These are phyloP conservation scores for Sarcophaga caerulescens DNA, from an alignment of 2,888 invertebrate species.

Conservation along the genomic window DNA sequence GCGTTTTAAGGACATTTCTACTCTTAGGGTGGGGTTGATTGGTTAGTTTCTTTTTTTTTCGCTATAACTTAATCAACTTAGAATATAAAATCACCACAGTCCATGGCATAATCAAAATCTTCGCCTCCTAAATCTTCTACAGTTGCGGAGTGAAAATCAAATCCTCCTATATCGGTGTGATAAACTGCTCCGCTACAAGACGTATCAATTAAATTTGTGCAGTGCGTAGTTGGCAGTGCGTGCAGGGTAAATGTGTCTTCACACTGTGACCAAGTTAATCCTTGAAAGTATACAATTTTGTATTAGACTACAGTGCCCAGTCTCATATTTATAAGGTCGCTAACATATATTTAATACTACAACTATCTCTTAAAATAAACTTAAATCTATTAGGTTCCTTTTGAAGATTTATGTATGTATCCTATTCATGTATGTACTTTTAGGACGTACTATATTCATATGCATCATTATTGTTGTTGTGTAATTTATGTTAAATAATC, in stretches of 20 bases:
- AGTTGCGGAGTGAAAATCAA: constrained; percentile 82
- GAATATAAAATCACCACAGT: constrained; percentile 88
- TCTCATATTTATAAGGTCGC: too few relatives aligned
- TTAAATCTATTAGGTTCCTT: too few relatives aligned
- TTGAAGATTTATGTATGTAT: too few relatives aligned
- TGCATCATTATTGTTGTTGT: too few relatives aligned
- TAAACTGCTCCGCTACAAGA: constrained; percentile 83
- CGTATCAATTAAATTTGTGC: constrained; percentile 84
- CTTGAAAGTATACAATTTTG: constrained; percentile 75
- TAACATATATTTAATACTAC: too few relatives aligned
- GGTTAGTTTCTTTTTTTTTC: not conserved
- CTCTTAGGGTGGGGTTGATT: constrained; percentile 64
- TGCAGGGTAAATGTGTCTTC: constrained; percentile 86
- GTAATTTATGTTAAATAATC: too few relatives aligned
- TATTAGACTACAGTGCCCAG: not conserved
- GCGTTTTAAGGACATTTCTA: constrained; percentile 59
- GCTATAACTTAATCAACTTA: constrained; percentile 75
- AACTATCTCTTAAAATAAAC: too few relatives aligned
- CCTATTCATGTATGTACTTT: not conserved
- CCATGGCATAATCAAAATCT: constrained; percentile 87
- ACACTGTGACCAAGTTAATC: constrained; percentile 85
- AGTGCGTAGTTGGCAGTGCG: constrained; percentile 85
- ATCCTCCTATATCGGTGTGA: constrained; percentile 85
- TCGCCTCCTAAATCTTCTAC: constrained; percentile 82
- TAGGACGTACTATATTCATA: not conserved